Conservation (phyloP, 2,113 vertebrate genomes). For the Strix uralensis region DNA sequence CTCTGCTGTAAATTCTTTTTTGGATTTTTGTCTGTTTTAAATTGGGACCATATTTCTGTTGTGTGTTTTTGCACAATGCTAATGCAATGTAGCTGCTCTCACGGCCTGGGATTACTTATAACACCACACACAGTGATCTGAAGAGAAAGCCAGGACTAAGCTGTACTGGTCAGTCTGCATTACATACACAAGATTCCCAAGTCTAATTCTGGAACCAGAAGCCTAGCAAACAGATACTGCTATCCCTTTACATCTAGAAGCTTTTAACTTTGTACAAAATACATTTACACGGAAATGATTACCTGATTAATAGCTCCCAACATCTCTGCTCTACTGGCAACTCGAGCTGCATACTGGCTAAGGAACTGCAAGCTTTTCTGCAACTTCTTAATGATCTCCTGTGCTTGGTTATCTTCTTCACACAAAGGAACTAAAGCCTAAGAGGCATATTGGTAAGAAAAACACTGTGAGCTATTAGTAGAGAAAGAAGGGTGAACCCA, state of each 20-base stretch:
- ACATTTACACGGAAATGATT: background rate
- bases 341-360: conserved; percentile 84
- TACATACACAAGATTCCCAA: background rate
- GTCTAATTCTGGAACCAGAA: background rate
- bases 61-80: background rate
- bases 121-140: background rate
- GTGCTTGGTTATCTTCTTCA: conserved; percentile 89
- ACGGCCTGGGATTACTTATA: no score
- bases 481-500: background rate
- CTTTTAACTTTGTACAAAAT: background rate
- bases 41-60: background rate
- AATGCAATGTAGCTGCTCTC: background rate
- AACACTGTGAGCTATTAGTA: background rate
- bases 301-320: conserved; percentile 96
- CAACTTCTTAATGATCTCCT: conserved; percentile 90
- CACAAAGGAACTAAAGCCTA: conserved; percentile 87
- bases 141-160: background rate
- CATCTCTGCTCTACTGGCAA: conserved; percentile 93
- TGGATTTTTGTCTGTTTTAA: background rate
- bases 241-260: background rate
- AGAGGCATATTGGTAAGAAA: background rate
- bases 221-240: background rate
- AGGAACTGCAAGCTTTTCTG: conserved; percentile 89
- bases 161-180: background rate
- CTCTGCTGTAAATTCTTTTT: background rate